Evolutionary conservation across 1,140 invertebrate genomes (phyloP).

Genomic region (Microplitis mediator): DNA sequence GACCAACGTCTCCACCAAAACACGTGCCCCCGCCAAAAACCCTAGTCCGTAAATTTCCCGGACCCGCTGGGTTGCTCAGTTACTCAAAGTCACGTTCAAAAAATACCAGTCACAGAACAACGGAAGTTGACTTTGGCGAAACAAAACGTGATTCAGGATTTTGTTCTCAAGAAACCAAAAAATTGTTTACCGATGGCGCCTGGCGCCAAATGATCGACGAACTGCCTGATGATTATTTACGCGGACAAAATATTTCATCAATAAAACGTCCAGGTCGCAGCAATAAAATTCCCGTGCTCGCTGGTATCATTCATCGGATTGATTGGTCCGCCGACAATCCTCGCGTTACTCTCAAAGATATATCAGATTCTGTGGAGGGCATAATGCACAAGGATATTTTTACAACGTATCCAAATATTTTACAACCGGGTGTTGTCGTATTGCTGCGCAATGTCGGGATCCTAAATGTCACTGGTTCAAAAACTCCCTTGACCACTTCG

Average conservation of each 20-base stretch:
- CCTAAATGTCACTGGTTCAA: neutral
- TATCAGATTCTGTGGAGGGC: constrained; percentile 50
- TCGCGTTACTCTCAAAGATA: constrained; percentile 51
- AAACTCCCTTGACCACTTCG: constrained; percentile 39
- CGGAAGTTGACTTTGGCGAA: constrained; percentile 9
- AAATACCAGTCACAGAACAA: no score
- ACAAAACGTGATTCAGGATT: constrained; percentile 15
- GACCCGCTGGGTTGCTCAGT: constrained; percentile 54
- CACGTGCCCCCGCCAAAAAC: constrained; percentile 16
- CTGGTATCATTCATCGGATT: constrained; percentile 50
- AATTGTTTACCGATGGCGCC: constrained; percentile 49
- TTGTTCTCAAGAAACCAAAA: constrained; percentile 56
- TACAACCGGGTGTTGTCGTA: constrained; percentile 49
- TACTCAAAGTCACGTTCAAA: no score
- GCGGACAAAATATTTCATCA: constrained; percentile 46
- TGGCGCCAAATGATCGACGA: constrained; percentile 55
- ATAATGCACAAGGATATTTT: constrained; percentile 50
- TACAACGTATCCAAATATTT: constrained; percentile 46
- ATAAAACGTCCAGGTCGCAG: constrained; percentile 42
- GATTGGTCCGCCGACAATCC: constrained; percentile 52
- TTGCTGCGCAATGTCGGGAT: constrained; percentile 48
- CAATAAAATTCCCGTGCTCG: constrained; percentile 48
- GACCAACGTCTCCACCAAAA: constrained; percentile 17
- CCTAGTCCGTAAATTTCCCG: constrained; percentile 54
- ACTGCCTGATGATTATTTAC: constrained; percentile 46